Evolutionary conservation across 2,888 invertebrate species (phyloP), one percentile per base, ranked within the genome.

Genomic region (Amphipoea oculea): DNA sequence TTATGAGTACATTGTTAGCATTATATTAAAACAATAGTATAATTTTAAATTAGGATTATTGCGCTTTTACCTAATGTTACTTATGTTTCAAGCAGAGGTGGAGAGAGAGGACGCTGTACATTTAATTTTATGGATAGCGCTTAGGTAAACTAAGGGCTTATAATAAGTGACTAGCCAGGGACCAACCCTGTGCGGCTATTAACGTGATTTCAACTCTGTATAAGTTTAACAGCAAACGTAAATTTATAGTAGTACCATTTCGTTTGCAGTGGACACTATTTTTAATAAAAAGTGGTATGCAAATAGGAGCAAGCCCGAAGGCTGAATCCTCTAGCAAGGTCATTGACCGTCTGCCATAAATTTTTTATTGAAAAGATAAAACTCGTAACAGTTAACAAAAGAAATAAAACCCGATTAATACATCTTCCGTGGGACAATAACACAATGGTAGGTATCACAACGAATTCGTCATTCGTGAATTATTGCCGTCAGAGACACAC

Each of bases 381-480:
- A 76, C 45, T 63, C 57, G 82, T 73, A 72, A 82, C 73, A 86
- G 74, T 86, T 67, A 72, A 77, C 77, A 85, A 79, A 86, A 85
- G 80, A 75, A 81, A 87, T 81, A 79, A 84, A 84, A 84, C 67
- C 68, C 78, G 73, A 84, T 85, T 87, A 82, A 82, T 85, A 87
- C 79, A 79, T 86, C 83, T 85, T 82, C 60, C 63, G 62, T 62
- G 66, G 67, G 72, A 76, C 83, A 87, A 81, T 88, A 83, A 83
- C 75, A 85, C 82, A 84, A 87, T 81, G 82, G 82, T 83, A 73
- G 80, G 82, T 80, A 89, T 84, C 80, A 83, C 83, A 82, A 75
- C 66, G 79, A 85, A 86, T 89, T 84, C 88, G 82, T 89, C 88
- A 86, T 86, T 88, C 87, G 89, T 86, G 86, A 89, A 88, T 88